Evolutionary conservation across 1,140 invertebrate species (phyloP).

Genomic region (Sinonovacula constricta): DNA sequence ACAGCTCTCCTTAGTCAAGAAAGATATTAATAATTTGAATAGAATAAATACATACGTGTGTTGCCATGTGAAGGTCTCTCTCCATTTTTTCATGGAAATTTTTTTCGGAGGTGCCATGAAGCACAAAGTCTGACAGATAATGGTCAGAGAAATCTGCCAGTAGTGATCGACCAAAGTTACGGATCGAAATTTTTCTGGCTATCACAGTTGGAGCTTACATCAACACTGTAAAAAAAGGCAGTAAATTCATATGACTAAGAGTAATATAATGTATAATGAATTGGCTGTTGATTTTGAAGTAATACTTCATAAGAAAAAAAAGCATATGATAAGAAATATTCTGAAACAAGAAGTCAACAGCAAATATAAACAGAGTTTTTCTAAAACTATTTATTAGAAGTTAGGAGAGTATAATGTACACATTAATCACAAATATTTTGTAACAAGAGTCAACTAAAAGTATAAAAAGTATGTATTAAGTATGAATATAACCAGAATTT

Average conservation of each 20-base stretch:
- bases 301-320: conserved; percentile 3
- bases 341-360: too few relatives aligned
- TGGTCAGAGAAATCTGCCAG: conserved; percentile 84
- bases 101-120: conserved; percentile 82
- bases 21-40: too few relatives aligned
- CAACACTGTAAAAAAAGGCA: conserved; percentile 45
- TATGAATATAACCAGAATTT: too few relatives aligned
- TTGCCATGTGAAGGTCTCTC: conserved; percentile 80
- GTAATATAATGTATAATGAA: background rate
- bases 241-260: background rate
- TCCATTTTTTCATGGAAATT: conserved; percentile 76
- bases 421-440: too few relatives aligned
- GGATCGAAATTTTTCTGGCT: conserved; percentile 68
- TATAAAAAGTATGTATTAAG: too few relatives aligned
- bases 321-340: too few relatives aligned
- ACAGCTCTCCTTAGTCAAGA: too few relatives aligned
- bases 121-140: conserved; percentile 87
- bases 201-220: conserved; percentile 43
- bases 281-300: background rate
- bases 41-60: conserved; percentile 79
- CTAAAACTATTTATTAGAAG: too few relatives aligned
- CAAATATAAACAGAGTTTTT: too few relatives aligned
- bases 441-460: too few relatives aligned
- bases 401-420: too few relatives aligned
- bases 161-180: conserved; percentile 81